phyloP scores from a whole-genome alignment of 2,113 vertebrate species.

The Lagopus leucura region DNA sequence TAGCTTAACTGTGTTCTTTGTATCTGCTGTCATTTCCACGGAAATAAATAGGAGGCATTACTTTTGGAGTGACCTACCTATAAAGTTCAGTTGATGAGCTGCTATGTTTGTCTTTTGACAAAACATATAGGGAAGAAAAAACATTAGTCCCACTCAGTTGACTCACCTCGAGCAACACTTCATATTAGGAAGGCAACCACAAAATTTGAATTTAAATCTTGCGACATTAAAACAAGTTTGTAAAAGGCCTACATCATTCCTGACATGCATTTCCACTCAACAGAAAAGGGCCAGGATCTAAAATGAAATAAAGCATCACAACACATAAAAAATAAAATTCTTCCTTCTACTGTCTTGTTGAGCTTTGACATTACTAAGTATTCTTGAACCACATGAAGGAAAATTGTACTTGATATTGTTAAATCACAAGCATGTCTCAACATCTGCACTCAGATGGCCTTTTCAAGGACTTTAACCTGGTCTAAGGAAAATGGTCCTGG shows the following conservation, averaged over 20 bases:
- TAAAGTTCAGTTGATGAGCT: neutral
- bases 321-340: neutral
- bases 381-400: neutral
- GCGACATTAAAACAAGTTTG: neutral
- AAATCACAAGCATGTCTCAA: neutral
- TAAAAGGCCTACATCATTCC: neutral
- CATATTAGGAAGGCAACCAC: neutral
- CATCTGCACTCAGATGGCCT: rapidly evolving
- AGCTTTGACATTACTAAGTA: neutral
- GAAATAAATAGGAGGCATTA: too few relatives aligned
- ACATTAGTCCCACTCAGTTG: neutral
- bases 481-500: neutral
- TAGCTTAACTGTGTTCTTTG: too few relatives aligned
- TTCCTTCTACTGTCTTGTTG: neutral
- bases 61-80: neutral
- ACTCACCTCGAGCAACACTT: neutral
- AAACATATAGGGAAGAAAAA: neutral
- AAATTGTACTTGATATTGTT: neutral
- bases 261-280: neutral
- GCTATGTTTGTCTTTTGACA: neutral
- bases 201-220: neutral
- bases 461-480: neutral
- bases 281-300: neutral
- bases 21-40: too few relatives aligned
- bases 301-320: slow-evolving; percentile 30